Evolutionary conservation across 2,888 invertebrate genomes (phyloP).

Genomic region (Rhogogaster chlorosoma): DNA sequence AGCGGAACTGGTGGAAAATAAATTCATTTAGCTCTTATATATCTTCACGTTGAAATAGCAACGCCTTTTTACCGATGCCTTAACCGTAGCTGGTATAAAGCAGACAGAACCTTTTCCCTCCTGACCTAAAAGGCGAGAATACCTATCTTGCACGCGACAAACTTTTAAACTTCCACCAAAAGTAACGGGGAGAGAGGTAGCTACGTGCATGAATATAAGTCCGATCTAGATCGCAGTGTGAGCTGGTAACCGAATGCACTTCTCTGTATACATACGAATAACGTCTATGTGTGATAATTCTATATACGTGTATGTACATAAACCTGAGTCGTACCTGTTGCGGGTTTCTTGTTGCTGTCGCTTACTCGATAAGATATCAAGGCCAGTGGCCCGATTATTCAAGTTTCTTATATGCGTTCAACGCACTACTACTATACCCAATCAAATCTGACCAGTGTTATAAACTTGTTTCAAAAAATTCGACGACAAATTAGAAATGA

Average conservation of each 20-base stretch:
- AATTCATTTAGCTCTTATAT: not conserved
- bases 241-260: constrained; percentile 19
- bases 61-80: not conserved
- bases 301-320: constrained; percentile 14
- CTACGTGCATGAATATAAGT: constrained; percentile 40
- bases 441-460: not conserved
- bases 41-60: not conserved
- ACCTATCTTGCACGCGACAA: constrained; percentile 34
- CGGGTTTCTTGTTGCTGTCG: constrained; percentile 60
- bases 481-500: not conserved
- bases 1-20: not conserved
- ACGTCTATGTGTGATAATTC: constrained; percentile 34
- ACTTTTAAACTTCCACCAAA: constrained; percentile 23
- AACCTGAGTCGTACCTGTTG: constrained; percentile 37
- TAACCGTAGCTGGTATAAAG: constrained; percentile 24
- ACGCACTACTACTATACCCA: not conserved
- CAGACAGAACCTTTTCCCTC: constrained; percentile 33
- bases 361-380: constrained; percentile 66
- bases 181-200: constrained; percentile 45
- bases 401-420: constrained; percentile 63
- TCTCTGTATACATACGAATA: constrained; percentile 5
- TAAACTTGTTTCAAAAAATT: not conserved
- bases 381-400: constrained; percentile 70
- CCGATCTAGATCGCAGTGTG: constrained; percentile 48
- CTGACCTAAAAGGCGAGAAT: constrained; percentile 36